phyloP scores from a whole-genome alignment of 2,797 vertebrate species.

The Tauraco hartlaubi region DNA sequence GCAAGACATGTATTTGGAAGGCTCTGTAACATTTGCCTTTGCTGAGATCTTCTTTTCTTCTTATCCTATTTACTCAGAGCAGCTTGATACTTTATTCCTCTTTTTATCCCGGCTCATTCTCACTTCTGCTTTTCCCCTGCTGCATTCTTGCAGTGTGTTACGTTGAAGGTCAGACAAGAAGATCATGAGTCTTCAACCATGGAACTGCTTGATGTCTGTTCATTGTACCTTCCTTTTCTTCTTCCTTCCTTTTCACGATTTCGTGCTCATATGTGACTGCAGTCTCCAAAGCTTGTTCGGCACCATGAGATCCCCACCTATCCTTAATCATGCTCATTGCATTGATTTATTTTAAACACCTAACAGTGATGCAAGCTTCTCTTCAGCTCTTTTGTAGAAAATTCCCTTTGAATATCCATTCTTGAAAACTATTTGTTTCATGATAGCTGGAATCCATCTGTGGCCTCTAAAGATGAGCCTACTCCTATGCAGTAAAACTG shows the following conservation, averaged over 20 bases:
- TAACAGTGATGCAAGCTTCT: not conserved
- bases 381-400: not conserved
- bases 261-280: not conserved
- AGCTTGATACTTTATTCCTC: not conserved
- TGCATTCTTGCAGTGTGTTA: not conserved
- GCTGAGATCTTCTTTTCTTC: not conserved
- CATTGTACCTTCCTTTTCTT: not conserved
- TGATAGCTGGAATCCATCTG: not conserved
- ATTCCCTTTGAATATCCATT: not conserved
- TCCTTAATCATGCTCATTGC: not conserved
- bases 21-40: not conserved
- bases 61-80: not conserved
- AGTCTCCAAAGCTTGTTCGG: not conserved
- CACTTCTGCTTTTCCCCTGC: not conserved
- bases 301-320: not conserved
- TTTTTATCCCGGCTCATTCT: slow-evolving; percentile 8
- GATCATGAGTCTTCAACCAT: not conserved
- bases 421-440: not conserved
- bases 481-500: not conserved
- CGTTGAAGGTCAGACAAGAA: not conserved
- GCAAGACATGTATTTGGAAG: not conserved
- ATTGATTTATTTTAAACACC: not conserved
- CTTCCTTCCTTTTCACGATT: not conserved
- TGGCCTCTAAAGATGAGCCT: not conserved
- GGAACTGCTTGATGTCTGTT: not conserved